Conservation (phyloP, 2,113 vertebrate genomes). For the Mustelus asterias region DNA sequence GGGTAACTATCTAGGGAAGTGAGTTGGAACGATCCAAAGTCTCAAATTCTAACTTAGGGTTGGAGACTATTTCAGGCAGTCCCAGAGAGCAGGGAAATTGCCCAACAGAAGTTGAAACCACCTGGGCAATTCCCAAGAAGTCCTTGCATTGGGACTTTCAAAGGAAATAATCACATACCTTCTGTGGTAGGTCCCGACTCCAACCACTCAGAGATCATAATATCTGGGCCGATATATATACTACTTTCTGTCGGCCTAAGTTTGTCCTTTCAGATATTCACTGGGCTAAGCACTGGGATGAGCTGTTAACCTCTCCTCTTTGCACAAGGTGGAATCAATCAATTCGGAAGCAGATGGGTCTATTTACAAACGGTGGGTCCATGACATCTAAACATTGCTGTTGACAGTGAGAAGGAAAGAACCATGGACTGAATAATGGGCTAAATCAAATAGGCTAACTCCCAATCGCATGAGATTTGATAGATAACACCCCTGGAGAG, state of each 20-base stretch:
- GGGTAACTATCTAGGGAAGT: no score
- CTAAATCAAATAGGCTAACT: neutral
- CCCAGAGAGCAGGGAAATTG: no score
- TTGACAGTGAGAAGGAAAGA: neutral
- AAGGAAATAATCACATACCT: no score
- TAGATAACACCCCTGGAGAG: neutral
- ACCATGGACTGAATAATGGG: neutral
- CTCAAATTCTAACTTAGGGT: no score
- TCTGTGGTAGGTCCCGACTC: no score
- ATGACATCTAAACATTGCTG: neutral
- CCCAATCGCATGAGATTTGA: neutral
- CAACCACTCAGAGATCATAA: no score
- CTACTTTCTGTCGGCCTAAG: neutral
- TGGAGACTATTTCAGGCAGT: no score
- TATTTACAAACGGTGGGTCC: neutral
- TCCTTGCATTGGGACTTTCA: no score
- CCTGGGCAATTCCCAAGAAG: no score
- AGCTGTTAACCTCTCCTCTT: neutral
- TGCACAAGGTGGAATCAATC: neutral
- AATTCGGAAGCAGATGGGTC: neutral
- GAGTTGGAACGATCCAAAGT: no score
- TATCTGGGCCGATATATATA: neutral
- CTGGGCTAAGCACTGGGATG: neutral
- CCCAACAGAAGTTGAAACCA: no score
- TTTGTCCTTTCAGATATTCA: constrained; percentile 11